These are phyloP conservation scores for Drosophila quadrilineata DNA, from an alignment of 1,140 invertebrate genomes.

Conservation along the genomic window DNA sequence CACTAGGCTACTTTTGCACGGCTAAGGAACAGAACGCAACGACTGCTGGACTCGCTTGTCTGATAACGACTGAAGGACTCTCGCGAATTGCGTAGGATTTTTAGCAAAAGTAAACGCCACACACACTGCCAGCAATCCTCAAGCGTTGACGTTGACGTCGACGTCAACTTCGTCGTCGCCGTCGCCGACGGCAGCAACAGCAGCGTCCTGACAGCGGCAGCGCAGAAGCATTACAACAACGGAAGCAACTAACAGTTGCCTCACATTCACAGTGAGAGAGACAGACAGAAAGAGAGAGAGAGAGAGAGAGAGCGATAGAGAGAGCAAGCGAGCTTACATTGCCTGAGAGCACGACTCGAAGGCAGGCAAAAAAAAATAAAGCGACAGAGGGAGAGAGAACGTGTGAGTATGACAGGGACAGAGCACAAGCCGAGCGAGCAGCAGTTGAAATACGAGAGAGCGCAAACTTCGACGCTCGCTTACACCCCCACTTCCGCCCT, in stretches of 20 bases:
- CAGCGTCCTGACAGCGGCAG: conserved; percentile 29
- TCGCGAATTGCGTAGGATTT: conserved; percentile 77
- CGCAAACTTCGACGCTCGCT: neutral
- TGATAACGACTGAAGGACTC: conserved; percentile 81
- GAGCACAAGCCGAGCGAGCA: too few species aligned
- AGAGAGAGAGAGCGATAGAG: conserved; percentile 1
- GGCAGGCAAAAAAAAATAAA: neutral
- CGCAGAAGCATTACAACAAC: conserved; percentile 77
- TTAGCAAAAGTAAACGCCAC: conserved; percentile 69
- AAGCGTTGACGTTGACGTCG: conserved; percentile 34
- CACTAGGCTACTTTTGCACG: conserved; percentile 81
- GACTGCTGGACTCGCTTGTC: conserved; percentile 81
- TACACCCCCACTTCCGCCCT: conserved; percentile 36
- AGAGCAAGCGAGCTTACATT: conserved; percentile 3
- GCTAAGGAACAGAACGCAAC: conserved; percentile 80
- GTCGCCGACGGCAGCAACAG: neutral
- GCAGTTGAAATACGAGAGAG: conserved; percentile 4
- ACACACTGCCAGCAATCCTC: too few species aligned
- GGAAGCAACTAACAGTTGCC: conserved; percentile 64
- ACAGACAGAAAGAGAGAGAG: conserved; percentile 3
- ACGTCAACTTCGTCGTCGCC: conserved; percentile 20
- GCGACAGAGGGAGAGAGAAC: conserved; percentile 1
- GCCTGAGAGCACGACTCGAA: conserved; percentile 1
- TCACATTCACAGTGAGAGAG: conserved; percentile 23
- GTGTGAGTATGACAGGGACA: too few species aligned